Percentiles rank a stretch among this genome's conserved stretches.
Conservation (phyloP, 1,140 invertebrate species). For the Heterodera carotae region DNA sequence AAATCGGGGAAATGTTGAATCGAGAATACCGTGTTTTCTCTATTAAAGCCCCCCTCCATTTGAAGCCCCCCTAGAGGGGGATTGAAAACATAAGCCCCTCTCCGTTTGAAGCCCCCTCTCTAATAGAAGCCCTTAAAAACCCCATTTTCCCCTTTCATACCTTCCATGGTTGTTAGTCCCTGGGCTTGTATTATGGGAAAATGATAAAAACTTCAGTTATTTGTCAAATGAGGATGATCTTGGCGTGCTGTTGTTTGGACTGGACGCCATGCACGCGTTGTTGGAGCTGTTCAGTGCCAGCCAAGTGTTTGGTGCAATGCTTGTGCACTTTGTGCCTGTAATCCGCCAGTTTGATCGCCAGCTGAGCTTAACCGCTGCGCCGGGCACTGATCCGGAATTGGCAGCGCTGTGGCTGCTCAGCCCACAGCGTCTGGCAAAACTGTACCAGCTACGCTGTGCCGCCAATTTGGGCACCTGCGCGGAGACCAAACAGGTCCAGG, state of each 20-base stretch:
- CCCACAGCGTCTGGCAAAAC: constrained; percentile 55
- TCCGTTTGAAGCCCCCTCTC: too few species aligned
- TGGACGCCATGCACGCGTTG: constrained; percentile 59
- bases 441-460: constrained; percentile 62
- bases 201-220: constrained; percentile 45
- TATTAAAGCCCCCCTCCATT: too few species aligned
- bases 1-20: neutral
- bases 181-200: too few species aligned
- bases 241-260: constrained; percentile 56
- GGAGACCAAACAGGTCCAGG: constrained; percentile 53
- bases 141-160: too few species aligned
- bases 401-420: constrained; percentile 62
- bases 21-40: too few species aligned
- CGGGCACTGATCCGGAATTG: constrained; percentile 48
- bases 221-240: constrained; percentile 57
- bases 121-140: too few species aligned
- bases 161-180: too few species aligned
- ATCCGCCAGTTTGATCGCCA: constrained; percentile 57
- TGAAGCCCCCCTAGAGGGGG: too few species aligned
- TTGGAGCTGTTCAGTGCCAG: constrained; percentile 58
- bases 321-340: constrained; percentile 59
- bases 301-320: constrained; percentile 43
- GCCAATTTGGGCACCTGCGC: constrained; percentile 57
- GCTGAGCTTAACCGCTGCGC: constrained; percentile 43
- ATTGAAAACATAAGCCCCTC: too few species aligned